Conservation (phyloP, 2,113 vertebrate species). For the Columba janthina region DNA sequence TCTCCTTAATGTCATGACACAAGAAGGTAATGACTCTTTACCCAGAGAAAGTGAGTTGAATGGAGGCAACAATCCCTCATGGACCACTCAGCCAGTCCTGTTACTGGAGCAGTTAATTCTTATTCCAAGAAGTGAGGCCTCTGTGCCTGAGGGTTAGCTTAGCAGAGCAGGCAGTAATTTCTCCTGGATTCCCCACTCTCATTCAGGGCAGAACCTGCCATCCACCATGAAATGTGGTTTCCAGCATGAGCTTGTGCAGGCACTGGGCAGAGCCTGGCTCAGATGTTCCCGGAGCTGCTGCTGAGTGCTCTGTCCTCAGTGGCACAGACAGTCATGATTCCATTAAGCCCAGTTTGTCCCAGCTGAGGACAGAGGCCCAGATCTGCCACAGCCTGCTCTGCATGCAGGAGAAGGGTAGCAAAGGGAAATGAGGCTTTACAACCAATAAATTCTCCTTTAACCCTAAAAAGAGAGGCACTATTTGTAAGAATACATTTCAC, state of each 20-base stretch:
- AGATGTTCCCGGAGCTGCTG: neutral
- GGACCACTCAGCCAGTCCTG: neutral
- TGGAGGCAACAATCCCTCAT: constrained; percentile 7
- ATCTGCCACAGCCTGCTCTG: neutral
- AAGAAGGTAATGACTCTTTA: neutral
- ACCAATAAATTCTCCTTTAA: neutral
- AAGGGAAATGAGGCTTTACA: neutral
- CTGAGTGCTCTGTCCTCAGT: neutral
- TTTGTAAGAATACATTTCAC: neutral
- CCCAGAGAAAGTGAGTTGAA: neutral
- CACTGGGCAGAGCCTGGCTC: neutral
- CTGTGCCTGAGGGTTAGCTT: constrained; percentile 16
- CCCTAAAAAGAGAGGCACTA: neutral
- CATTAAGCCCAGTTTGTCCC: neutral
- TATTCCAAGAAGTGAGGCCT: neutral
- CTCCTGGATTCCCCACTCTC: neutral
- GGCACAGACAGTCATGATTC: neutral
- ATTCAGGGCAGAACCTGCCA: neutral
- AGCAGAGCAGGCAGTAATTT: constrained; percentile 44
- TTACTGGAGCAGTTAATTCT: constrained; percentile 35
- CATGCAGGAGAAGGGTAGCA: neutral
- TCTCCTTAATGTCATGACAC: neutral
- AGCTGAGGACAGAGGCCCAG: neutral
- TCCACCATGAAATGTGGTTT: neutral
- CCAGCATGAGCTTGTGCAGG: neutral